A percentile compares a stretch with the other conserved stretches of the same genome.
These are phyloP conservation scores for Corythaixoides concolor DNA, from an alignment of 2,113 vertebrate genomes.

Conservation along the genomic window DNA sequence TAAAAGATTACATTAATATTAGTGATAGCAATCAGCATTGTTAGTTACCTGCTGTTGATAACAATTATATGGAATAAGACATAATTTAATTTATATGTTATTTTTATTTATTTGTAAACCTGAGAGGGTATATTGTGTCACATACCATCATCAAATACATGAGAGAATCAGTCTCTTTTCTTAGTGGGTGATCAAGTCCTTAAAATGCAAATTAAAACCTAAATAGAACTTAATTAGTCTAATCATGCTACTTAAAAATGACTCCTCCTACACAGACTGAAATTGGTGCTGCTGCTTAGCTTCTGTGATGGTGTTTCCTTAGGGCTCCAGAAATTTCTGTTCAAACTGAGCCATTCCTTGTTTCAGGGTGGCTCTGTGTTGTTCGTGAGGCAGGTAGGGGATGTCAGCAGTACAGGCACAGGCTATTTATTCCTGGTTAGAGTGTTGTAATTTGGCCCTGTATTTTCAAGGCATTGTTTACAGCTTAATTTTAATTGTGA, in stretches of 20 bases:
- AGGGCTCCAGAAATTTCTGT: background rate
- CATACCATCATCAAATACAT: background rate
- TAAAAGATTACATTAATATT: background rate
- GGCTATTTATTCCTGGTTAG: background rate
- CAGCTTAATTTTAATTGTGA: background rate
- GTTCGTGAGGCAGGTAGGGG: fast-evolving
- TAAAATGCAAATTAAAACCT: constrained; percentile 42
- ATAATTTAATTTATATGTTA: background rate
- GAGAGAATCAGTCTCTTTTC: background rate
- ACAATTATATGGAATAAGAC: background rate
- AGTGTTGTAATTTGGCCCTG: background rate
- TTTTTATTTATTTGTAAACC: constrained; percentile 49
- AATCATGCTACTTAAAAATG: background rate
- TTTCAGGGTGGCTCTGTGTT: fast-evolving
- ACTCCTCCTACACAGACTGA: background rate
- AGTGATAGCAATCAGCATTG: background rate
- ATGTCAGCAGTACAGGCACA: background rate
- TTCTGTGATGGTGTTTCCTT: background rate
- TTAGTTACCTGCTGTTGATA: constrained; percentile 12
- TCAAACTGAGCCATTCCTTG: background rate
- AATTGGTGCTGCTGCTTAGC: background rate
- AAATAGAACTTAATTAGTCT: constrained; percentile 41
- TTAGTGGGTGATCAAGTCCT: constrained; percentile 39
- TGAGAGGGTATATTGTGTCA: background rate
- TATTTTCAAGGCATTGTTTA: background rate